Base-by-base conservation (phyloP, 2,113 vertebrate species). In the Orthonyx spaldingii region DNA sequence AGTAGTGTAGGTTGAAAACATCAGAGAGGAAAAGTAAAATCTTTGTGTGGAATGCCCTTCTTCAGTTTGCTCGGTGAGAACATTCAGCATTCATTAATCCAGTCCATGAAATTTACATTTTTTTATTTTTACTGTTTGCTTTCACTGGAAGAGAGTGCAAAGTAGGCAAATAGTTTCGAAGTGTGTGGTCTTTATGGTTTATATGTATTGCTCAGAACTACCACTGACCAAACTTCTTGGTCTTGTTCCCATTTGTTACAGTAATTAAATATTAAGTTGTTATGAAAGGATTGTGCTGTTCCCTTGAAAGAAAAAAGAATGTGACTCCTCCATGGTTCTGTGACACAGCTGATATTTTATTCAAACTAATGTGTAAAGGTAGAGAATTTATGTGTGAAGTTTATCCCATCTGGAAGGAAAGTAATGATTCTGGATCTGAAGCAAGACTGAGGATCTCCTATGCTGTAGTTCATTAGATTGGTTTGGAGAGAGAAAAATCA, bases 121-220 rank as follows among this genome's bases (percentile, higher is more conserved):
- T 83, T 92, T 84, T 63, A 61, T 90, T 96, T 96, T 93, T 88
- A 84, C 84, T 95, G 88, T 96, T 96, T 96, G 92, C 96, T 96
- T 96, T 96, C 70, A 57, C 80, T 95, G 86, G 76, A 94, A 81
- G 76, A 89, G 83, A 90, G 86, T 89, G 88, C 90, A 92, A 95
- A 93, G 90, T 78, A 94, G 88, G 76, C 80, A 96, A 93, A 96
- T 93, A 95, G 56, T 94, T 94, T 95, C 77, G n/a, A 93, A 96
- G 83, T 94, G 96, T 96, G 96, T 96, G 96, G 96, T 91, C 96
- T 90, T 81, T 76, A 90, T 92, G 93, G 93, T 95, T 96, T 96
- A 89, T 88, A 59, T 63, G 63, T 89, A 63, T 83, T 96, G 72
- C 92, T 95, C 80, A 71, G 72, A 94, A 89, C 80, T 81, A 93